Percentiles rank a stretch among this genome's conserved stretches.
Conservation (phyloP, 2,113 vertebrate species). For the Shinisaurus crocodilurus region DNA sequence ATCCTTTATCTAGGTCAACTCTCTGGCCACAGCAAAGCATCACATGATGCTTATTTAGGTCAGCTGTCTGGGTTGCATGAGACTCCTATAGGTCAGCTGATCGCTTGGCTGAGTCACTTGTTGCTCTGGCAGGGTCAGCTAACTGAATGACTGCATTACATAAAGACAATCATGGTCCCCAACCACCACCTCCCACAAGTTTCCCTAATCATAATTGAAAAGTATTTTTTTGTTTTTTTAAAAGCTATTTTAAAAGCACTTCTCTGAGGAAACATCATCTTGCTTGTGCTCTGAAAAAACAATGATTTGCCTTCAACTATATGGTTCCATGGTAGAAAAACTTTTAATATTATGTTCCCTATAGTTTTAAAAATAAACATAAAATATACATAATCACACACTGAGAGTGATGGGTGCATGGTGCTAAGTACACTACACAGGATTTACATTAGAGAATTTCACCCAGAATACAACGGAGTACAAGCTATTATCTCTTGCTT, state of each 20-base stretch:
- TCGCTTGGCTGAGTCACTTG: neutral
- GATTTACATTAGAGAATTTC: neutral
- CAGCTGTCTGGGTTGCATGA: neutral
- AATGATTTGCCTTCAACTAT: neutral
- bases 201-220: neutral
- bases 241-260: neutral
- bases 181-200: neutral
- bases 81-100: neutral
- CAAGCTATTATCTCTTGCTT: neutral
- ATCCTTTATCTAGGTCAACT: too few relatives aligned
- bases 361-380: slow-evolving; percentile 24
- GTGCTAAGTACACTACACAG: neutral
- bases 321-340: neutral
- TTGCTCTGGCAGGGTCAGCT: neutral
- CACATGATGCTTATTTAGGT: neutral
- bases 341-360: neutral
- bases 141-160: neutral
- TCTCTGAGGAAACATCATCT: neutral
- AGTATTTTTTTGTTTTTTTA: neutral
- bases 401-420: neutral
- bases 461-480: neutral
- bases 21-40: neutral
- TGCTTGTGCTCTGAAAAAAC: neutral
- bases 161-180: neutral
- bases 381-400: slow-evolving; percentile 16